Evolutionary conservation across 2,797 vertebrate genomes (phyloP).

Genomic region (Arrhamphus sclerolepis): DNA sequence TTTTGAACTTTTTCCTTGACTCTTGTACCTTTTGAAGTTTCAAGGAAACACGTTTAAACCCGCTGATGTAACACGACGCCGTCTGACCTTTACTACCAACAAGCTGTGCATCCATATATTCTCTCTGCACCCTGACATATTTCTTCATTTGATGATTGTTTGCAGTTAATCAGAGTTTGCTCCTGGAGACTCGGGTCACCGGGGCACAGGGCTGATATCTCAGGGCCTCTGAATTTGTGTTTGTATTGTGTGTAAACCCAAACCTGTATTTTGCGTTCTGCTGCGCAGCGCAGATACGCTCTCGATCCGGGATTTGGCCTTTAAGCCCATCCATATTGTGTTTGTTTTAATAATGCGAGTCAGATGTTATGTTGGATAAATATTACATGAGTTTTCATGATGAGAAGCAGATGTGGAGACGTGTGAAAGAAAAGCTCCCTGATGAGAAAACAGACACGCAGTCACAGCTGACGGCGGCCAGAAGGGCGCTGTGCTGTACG

Average conservation of each 20-base stretch:
- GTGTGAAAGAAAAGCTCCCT: slow-evolving; percentile 4
- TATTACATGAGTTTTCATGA: slow-evolving; percentile 39
- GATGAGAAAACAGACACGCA: slow-evolving; percentile 7
- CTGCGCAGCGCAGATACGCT: slow-evolving; percentile 8
- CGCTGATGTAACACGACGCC: too few species aligned
- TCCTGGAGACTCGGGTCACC: slow-evolving; percentile 4
- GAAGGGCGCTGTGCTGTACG: not conserved
- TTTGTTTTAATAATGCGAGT: slow-evolving; percentile 41
- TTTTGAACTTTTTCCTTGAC: too few species aligned
- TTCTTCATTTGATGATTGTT: slow-evolving; percentile 13
- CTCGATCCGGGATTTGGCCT: slow-evolving; percentile 33
- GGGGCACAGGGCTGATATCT: not conserved
- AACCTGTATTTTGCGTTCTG: slow-evolving; percentile 48
- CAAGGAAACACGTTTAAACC: too few species aligned
- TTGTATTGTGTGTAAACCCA: slow-evolving; percentile 54
- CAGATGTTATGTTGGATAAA: slow-evolving; percentile 32
- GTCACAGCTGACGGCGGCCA: slow-evolving; percentile 24
- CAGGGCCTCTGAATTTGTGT: slow-evolving; percentile 7
- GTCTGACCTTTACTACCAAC: too few species aligned
- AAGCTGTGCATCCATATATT: not conserved
- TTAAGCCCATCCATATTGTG: slow-evolving; percentile 27
- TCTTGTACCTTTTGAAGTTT: too few species aligned
- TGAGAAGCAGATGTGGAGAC: slow-evolving; percentile 62
- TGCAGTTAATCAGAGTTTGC: slow-evolving; percentile 41
- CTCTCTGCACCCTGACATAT: not conserved